These are phyloP conservation scores for Cladorhizidae sp. DNA, from an alignment of 37 sponge, comb jelly and placozoan species.

Conservation along the genomic window DNA sequence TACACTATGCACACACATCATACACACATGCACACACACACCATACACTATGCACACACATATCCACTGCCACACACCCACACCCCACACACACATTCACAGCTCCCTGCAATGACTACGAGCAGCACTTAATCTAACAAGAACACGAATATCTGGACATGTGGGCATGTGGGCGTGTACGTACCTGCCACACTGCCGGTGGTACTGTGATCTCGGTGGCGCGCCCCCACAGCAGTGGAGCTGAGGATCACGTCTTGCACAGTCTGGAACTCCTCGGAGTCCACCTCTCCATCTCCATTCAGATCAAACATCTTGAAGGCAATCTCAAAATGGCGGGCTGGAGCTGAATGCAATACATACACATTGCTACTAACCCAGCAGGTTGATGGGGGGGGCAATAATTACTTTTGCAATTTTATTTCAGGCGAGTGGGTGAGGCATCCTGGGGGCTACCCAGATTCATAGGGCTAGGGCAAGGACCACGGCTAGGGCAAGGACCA, in stretches of 20 bases:
- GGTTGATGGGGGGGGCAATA: too few relatives aligned
- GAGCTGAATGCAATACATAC: too few relatives aligned
- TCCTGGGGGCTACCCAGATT: too few relatives aligned
- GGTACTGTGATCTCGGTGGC: constrained; percentile 70
- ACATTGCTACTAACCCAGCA: too few relatives aligned
- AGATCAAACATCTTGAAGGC: constrained; percentile 99
- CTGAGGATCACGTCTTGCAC: constrained; percentile 50
- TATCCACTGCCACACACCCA: too few relatives aligned
- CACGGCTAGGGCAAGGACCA: too few relatives aligned
- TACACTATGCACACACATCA: too few relatives aligned
- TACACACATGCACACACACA: too few relatives aligned
- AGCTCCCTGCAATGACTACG: background rate
- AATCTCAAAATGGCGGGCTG: constrained; percentile 82
- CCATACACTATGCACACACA: too few relatives aligned
- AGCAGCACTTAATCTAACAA: background rate
- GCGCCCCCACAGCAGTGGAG: constrained; percentile 75
- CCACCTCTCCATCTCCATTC: constrained; percentile 92
- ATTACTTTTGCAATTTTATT: too few relatives aligned
- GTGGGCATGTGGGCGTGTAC: background rate
- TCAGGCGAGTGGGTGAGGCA: too few relatives aligned
- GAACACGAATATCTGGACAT: background rate
- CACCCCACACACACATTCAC: background rate
- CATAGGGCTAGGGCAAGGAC: too few relatives aligned
- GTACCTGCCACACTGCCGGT: constrained; percentile 59
- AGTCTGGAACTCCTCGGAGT: constrained; percentile 73